Evolutionary conservation across 2,797 vertebrate species (phyloP).

Genomic region (Antrozous pallidus): DNA sequence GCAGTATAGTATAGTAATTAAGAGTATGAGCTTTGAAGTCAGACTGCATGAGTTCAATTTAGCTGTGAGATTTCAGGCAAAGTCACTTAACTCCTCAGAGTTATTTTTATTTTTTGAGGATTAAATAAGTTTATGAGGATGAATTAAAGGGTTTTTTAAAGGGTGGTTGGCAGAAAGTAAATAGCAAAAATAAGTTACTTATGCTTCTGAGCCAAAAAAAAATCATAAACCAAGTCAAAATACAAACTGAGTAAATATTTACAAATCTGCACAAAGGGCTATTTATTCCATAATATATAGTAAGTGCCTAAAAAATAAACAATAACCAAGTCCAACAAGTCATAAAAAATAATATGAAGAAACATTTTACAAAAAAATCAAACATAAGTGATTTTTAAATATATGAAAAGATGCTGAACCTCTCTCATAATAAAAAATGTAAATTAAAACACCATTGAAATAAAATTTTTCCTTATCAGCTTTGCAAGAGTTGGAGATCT

Average conservation of each 20-base stretch:
- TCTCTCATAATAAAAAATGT: neutral
- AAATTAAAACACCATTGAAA: neutral
- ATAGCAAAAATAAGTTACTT: neutral
- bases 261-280: neutral
- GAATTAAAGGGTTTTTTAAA: conserved; percentile 5
- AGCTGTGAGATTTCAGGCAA: neutral
- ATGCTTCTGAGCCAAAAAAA: neutral
- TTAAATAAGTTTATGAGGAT: neutral
- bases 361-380: neutral
- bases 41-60: neutral
- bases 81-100: neutral
- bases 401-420: neutral
- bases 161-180: neutral
- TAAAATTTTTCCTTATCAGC: neutral
- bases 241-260: neutral
- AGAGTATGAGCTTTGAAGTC: neutral
- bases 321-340: neutral
- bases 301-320: neutral
- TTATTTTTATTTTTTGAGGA: neutral
- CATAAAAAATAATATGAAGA: neutral
- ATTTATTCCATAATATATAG: neutral
- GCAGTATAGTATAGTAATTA: neutral
- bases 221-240: conserved; percentile 6
- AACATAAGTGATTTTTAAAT: neutral
- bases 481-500: neutral